Conservation (phyloP, 2,888 invertebrate species). For the Chelonus formosanus region DNA sequence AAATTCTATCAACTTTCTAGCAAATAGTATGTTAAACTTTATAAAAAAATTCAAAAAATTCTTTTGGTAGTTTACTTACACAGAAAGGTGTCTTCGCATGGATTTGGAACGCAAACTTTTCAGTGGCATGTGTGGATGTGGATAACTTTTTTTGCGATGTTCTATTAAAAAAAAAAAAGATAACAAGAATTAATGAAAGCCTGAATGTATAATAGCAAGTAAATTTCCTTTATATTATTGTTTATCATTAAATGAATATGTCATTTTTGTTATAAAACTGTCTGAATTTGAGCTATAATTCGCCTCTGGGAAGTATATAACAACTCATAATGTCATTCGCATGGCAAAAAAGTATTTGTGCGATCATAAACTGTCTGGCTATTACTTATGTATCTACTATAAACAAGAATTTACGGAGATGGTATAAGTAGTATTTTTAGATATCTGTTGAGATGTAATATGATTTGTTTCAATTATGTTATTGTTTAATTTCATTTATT, state of each 20-base stretch:
- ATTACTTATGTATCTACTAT: conserved; percentile 11
- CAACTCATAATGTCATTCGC: not conserved
- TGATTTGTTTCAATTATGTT: no score
- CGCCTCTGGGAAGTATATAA: not conserved
- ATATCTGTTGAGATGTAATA: no score
- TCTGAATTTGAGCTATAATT: not conserved
- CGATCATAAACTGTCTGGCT: conserved; percentile 23
- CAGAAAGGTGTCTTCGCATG: conserved; percentile 68
- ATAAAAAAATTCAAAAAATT: no score
- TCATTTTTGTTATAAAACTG: no score
- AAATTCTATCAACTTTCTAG: conserved; percentile 7
- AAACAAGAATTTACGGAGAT: not conserved
- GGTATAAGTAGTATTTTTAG: no score
- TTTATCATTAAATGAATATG: no score
- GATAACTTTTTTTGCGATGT: conserved; percentile 73
- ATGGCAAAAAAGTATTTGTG: conserved; percentile 21
- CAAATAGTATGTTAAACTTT: no score
- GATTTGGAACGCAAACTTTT: conserved; percentile 69
- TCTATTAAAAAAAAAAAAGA: conserved; percentile 62
- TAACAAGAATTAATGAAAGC: no score
- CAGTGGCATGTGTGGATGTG: conserved; percentile 72
- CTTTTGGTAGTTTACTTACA: conserved; percentile 51
- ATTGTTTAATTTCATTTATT: no score
- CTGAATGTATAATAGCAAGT: no score
- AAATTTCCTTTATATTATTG: no score